Percentiles rank a stretch among this genome's conserved stretches.
Conservation (phyloP, 2,888 invertebrate genomes). For the Drosophila monieri region DNA sequence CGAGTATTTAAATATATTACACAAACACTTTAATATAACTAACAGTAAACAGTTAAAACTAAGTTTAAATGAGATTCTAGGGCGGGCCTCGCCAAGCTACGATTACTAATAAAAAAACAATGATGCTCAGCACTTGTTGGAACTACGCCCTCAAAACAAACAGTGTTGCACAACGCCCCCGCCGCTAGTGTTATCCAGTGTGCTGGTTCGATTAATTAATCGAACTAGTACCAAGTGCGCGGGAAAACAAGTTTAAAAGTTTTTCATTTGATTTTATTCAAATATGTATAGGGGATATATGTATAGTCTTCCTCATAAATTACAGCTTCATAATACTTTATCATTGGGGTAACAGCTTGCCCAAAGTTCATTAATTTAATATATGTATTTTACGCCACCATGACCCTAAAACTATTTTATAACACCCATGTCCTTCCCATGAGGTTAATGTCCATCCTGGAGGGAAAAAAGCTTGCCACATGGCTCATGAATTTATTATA, state of each 20-base stretch:
- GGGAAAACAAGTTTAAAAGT: not conserved
- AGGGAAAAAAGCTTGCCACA: not conserved
- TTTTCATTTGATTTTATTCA: not conserved
- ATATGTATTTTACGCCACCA: not conserved
- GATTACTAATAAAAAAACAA: conserved; percentile 58
- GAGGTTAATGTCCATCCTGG: not conserved
- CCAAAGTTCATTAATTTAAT: conserved; percentile 16
- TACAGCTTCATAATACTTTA: not conserved
- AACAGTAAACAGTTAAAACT: not conserved
- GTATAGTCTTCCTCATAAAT: not conserved
- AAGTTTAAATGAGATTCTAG: conserved; percentile 39
- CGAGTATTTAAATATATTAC: not conserved
- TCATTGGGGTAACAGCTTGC: conserved; percentile 16
- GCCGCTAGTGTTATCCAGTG: too few relatives aligned
- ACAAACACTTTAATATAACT: not conserved
- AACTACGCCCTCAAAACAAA: conserved; percentile 69
- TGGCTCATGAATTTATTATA: not conserved
- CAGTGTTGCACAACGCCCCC: conserved; percentile 47
- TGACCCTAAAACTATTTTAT: not conserved
- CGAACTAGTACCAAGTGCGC: too few relatives aligned
- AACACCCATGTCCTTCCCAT: not conserved
- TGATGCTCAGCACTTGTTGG: conserved; percentile 69
- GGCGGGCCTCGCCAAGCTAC: conserved; percentile 40
- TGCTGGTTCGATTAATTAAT: too few relatives aligned
- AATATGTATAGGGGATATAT: too few relatives aligned